Evolutionary conservation across 2,797 vertebrate species (phyloP), one percentile per base, ranked within the genome.

Genomic region (Lates japonicus): DNA sequence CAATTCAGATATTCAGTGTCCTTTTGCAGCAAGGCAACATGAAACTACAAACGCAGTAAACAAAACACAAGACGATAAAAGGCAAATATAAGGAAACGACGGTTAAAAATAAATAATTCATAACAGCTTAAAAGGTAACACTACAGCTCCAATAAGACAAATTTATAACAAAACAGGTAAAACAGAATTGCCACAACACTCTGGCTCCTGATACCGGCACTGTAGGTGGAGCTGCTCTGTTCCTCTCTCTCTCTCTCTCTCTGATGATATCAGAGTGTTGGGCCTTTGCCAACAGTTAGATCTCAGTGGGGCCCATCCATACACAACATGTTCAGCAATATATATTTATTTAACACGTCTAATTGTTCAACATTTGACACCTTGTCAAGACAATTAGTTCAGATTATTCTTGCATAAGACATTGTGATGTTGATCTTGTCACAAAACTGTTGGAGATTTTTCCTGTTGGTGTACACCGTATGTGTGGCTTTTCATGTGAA

Each of bases 291-390:
- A 93, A 74, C 87, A 80, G 67, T 87, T 54, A 68, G 83, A 89
- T 91, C 91, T 92, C 91, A 86, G 80, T 70, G 91, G 91, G 81
- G 64, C 85, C 80, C 73, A 82, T 94, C 92, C 87, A 91, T 87
- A 88, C 80, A 59, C 84, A 65, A 54, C 78, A 82, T 92, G 92
- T 90, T 91, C 81, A 67, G 79, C 80, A 87, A 82, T 88, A n/a
- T n/a, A n/a, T 84, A 85, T 91, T 91, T 88, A 84, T 94, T 93
- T 94, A 93, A 88, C 92, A 86, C 71, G 7, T 89, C 84, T 93
- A 93, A 92, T 86, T 90, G 92, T 91, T 90, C 78, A 88, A 88
- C 82, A 78, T 92, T 90, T 90, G 89, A 93, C 90, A 92, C 86
- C 87, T 90, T 92, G 91, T 92, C 89, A 88, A 85, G 83, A 85